Evolutionary conservation across 2,888 invertebrate genomes (phyloP).

Genomic region (Adelphocoris suturalis): DNA sequence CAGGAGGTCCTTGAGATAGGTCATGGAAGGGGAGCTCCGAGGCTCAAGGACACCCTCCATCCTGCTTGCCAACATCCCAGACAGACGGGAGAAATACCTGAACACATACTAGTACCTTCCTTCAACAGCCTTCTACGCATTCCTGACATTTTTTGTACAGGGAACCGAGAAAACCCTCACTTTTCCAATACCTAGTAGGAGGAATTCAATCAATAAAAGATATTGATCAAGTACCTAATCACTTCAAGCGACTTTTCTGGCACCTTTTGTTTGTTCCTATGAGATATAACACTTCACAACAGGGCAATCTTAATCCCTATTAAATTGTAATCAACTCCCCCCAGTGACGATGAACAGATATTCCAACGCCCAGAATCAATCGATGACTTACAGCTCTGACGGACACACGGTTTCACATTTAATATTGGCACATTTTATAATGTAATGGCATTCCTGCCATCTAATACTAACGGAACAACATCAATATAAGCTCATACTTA

Average conservation of each 20-base stretch:
- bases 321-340: no score
- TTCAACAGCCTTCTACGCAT: not conserved
- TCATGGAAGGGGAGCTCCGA: slow-evolving; percentile 26
- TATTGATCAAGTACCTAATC: no score
- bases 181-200: not conserved
- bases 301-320: no score
- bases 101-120: not conserved
- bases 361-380: not conserved
- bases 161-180: not conserved
- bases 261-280: no score
- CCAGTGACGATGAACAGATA: not conserved
- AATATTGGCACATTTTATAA: no score
- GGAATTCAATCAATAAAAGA: not conserved
- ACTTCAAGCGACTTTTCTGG: no score
- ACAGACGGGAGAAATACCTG: not conserved
- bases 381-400: not conserved
- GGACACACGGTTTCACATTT: not conserved
- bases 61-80: slow-evolving; percentile 30
- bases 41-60: slow-evolving; percentile 28
- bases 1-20: slow-evolving; percentile 57
- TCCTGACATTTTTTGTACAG: no score
- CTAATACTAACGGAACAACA: no score
- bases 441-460: no score
- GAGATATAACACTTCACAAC: no score
- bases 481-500: no score